Evolutionary conservation across 1,140 invertebrate genomes (phyloP), one percentile per base, ranked within the genome.

Genomic region (Diplogasteroides magnus): DNA sequence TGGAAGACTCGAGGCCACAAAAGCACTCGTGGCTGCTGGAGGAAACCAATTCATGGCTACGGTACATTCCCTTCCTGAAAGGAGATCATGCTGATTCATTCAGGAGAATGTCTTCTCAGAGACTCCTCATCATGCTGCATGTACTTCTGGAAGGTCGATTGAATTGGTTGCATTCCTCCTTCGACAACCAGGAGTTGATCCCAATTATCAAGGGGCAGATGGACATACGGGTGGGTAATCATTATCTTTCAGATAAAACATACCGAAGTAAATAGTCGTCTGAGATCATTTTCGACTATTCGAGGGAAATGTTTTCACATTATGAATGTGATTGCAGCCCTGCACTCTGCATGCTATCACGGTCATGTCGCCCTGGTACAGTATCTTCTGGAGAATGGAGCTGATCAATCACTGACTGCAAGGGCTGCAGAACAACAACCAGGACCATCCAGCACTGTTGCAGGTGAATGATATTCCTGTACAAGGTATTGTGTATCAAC

Each of bases 261-360:
- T 48, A 48, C 6, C 6, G 19, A 11, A 19, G 19, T 48, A 48
- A 48, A 19, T 48, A 48, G 37, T 19, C 6, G 6, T 48, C 19
- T 11, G 37, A 48, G 6, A 48, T 19, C 6, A 48, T 48, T 48
- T 11, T 6, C 37, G 19, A n/a, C n/a, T n/a, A n/a, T n/a, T n/a
- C n/a, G n/a, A n/a, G n/a, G n/a, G n/a, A 26, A 26, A 59, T 60
- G 29, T 48, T 64, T 26, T 31, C 3, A 37, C 11, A 11, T 1
- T 25, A 70, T 27, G 27, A 13, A 29, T 23, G 25, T 31, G 14
- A 0, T 58, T 77, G 71, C 67, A 76, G 84, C 85, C 2, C 75
- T 86, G n/a, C 85, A 86, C 68, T 86, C 85, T 75, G 85, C 85
- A 31, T 86, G 85, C 77, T 86, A 83, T 76, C 85, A 86, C 73